These are phyloP conservation scores for Dufourea novaeangliae DNA, from an alignment of 1,140 invertebrate genomes.

Conservation along the genomic window DNA sequence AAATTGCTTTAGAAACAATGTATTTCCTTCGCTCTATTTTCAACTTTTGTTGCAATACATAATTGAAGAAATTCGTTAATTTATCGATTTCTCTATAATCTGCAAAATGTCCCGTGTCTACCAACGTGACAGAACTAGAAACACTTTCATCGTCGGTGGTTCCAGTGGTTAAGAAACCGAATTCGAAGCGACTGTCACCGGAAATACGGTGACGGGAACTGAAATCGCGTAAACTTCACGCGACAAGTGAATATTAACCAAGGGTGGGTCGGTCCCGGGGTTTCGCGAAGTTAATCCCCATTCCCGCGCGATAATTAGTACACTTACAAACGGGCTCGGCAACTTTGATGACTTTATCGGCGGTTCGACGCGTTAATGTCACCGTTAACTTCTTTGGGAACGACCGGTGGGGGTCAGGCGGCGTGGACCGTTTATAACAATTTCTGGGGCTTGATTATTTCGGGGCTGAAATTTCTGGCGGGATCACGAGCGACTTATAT, in stretches of 20 bases:
- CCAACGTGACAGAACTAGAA: no score
- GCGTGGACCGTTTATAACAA: not conserved
- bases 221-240: constrained; percentile 2
- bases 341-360: constrained; percentile 24
- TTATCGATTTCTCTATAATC: no score
- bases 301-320: constrained; percentile 1
- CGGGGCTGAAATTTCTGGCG: not conserved
- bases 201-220: not conserved
- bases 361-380: constrained; percentile 2
- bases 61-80: no score
- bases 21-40: no score
- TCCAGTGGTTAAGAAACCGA: not conserved
- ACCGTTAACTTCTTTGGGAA: not conserved
- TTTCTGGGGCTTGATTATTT: not conserved
- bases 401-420: not conserved
- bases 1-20: no score
- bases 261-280: no score
- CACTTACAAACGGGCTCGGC: not conserved
- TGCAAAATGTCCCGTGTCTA: no score
- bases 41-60: no score
- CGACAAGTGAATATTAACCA: not conserved
- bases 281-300: constrained; percentile 2
- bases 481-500: not conserved
- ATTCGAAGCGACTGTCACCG: not conserved
- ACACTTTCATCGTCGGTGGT: not conserved